phyloP scores from a whole-genome alignment of 2,888 invertebrate species.

The Heliconius hortense region DNA sequence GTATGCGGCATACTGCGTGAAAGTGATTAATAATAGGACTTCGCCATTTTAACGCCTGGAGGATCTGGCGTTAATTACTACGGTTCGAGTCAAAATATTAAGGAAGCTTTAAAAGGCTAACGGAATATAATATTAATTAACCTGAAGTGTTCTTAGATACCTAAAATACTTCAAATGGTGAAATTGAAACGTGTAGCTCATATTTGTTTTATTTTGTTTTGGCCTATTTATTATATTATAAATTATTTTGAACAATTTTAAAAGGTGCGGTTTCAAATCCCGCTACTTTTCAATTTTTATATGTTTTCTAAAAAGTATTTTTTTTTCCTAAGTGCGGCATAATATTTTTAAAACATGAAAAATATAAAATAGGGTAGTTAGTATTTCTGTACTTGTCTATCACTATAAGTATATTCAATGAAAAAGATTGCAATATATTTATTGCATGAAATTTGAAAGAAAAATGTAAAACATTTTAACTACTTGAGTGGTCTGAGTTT shows the following conservation, averaged over 20 bases:
- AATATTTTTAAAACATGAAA: too few species aligned
- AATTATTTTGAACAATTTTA: too few species aligned
- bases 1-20: too few species aligned
- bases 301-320: too few species aligned
- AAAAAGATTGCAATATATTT: not conserved
- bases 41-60: not conserved
- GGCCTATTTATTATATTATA: not conserved
- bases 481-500: not conserved
- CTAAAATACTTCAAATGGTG: not conserved
- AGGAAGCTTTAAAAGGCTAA: constrained; percentile 1
- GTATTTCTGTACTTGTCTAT: not conserved
- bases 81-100: constrained; percentile 19
- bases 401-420: not conserved
- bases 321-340: too few species aligned
- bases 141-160: not conserved
- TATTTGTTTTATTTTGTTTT: not conserved
- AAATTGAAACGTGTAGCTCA: not conserved
- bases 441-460: not conserved
- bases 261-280: too few species aligned
- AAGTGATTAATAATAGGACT: too few species aligned
- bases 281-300: too few species aligned
- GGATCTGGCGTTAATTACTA: constrained; percentile 6
- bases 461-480: not conserved
- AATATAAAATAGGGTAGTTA: not conserved
- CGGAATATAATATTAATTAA: constrained; percentile 13